A percentile compares a stretch with the other conserved stretches of the same genome.
These are phyloP conservation scores for Argyra leucocephala DNA, from an alignment of 2,888 invertebrate genomes.

Conservation along the genomic window DNA sequence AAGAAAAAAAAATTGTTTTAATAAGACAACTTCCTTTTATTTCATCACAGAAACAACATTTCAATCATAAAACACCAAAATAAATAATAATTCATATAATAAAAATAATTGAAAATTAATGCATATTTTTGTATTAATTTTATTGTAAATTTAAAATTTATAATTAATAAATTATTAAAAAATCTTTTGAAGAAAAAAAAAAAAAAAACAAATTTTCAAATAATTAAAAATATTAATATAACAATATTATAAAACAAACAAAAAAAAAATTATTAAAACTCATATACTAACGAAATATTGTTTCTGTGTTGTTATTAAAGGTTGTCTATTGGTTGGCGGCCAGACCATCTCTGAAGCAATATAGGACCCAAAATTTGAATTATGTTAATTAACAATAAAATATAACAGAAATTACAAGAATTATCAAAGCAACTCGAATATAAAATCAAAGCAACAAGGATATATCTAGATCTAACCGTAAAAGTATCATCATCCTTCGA, in stretches of 20 bases:
- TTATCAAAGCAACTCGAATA: slow-evolving; percentile 15
- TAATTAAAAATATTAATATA: slow-evolving; percentile 14
- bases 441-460: slow-evolving; percentile 19
- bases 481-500: too few relatives aligned
- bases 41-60: slow-evolving; percentile 46
- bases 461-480: too few relatives aligned
- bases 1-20: slow-evolving; percentile 19
- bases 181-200: slow-evolving; percentile 10
- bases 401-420: slow-evolving; percentile 16
- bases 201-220: slow-evolving; percentile 17
- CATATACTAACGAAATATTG: slow-evolving; percentile 45
- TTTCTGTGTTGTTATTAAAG: slow-evolving; percentile 50
- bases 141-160: not conserved
- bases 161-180: slow-evolving; percentile 17
- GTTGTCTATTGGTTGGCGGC: slow-evolving; percentile 46
- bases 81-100: slow-evolving; percentile 20
- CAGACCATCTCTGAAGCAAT: slow-evolving; percentile 26
- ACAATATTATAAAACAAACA: slow-evolving; percentile 14
- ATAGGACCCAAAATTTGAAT: not conserved
- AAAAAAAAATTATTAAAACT: slow-evolving; percentile 19
- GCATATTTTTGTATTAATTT: slow-evolving; percentile 7
- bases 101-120: slow-evolving; percentile 19
- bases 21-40: slow-evolving; percentile 36
- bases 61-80: slow-evolving; percentile 40
- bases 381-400: not conserved